Evolutionary conservation across 2,797 vertebrate genomes (phyloP).

Genomic region (Scolopax rusticola): DNA sequence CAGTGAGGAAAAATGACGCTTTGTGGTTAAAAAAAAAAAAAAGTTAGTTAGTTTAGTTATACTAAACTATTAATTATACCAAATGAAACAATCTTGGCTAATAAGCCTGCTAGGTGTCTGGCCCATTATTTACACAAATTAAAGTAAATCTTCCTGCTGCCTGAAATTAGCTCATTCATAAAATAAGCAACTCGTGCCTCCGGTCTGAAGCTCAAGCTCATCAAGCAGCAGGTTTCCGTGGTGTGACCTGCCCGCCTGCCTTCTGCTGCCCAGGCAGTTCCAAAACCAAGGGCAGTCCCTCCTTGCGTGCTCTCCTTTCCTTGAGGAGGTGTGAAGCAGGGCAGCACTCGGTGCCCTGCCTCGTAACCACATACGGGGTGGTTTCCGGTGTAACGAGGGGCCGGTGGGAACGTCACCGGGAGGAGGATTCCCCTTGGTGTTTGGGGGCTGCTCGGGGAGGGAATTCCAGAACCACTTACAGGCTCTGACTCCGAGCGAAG

Average conservation of each 20-base stretch:
- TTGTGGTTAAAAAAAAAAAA: neutral
- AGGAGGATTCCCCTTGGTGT: neutral
- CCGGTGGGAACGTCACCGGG: neutral
- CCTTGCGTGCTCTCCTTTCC: neutral
- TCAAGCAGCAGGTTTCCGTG: neutral
- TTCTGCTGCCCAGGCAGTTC: neutral
- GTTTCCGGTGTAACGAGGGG: neutral
- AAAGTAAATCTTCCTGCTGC: conserved; percentile 20
- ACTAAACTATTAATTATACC: neutral
- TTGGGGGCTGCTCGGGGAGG: neutral
- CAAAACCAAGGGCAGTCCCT: neutral
- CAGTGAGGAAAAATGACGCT: neutral
- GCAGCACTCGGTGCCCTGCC: neutral
- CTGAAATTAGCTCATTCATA: conserved; percentile 32
- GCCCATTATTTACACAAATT: conserved; percentile 15
- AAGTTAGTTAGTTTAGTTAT: neutral
- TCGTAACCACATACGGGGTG: neutral
- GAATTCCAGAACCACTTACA: neutral
- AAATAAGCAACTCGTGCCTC: neutral
- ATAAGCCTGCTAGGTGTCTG: neutral
- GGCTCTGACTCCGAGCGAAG: neutral
- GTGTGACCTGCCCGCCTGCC: neutral
- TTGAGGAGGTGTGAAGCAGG: neutral
- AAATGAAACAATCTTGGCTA: conserved; percentile 35
- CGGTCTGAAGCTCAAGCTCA: neutral